Base-by-base conservation (phyloP, 2,888 invertebrate species). In the Maniola hyperantus region DNA sequence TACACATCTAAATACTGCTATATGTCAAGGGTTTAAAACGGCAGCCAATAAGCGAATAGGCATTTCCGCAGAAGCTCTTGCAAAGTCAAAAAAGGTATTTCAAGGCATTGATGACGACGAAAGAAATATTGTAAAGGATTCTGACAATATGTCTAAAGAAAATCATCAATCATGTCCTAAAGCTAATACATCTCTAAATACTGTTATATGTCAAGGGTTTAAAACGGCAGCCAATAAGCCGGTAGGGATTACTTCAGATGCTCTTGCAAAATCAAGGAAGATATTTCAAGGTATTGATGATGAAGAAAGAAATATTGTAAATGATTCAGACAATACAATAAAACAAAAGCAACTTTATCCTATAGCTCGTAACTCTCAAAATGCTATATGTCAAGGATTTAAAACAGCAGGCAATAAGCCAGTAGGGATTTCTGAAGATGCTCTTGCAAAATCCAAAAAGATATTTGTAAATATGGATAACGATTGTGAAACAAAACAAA, bases 21-120 rank as follows among this genome's bases (percentile, higher is more conserved):
- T 18, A 13, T 8, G 70, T 74, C 58, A 70, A 67, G 76, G 80
- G 5, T 83, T 83, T 71, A 69, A 77, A 68, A 83, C 82, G 8
- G 84, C 82, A 7, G 77, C 73, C 66, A 82, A 82, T 36, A 83
- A 81, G 70, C 66, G 69, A 20, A 71, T 83, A 18, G 36, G 51
- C 13, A 73, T 85, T 55, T 80, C 81, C 10, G 76, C 83, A 71
- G 74, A 79, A 53, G 76, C 82, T 48, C 71, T 88, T 20, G 72
- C 79, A 59, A 82, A 77, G 70, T 82, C 81, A 48, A 82, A 77
- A 67, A 76, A 74, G 34, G 69, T 87, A 36, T 87, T 87, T 75
- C 73, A 78, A 81, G 73, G 77, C 63, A 70, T 71, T 18, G 6
- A 48, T 18, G 7, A 48, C 8, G 18, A 48, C 7, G 18, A 18